Conservation (phyloP, 2,113 vertebrate species). For the Ictidomys tridecemlineatus region DNA sequence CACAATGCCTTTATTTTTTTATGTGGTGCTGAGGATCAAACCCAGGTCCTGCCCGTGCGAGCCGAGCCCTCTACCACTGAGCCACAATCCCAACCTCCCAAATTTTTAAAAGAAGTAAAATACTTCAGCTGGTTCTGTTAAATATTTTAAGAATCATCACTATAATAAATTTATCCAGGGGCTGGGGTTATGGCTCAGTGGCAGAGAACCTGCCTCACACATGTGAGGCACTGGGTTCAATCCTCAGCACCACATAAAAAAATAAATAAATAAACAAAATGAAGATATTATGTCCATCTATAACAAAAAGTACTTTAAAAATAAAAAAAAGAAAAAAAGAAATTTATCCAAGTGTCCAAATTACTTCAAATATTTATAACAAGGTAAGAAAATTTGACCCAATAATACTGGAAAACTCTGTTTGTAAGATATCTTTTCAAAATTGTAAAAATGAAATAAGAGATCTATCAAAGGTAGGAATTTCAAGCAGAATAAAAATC, state of each 20-base stretch:
- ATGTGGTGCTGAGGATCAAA: no score
- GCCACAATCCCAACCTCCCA: no score
- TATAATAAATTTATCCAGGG: slow-evolving; percentile 48
- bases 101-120: slow-evolving; percentile 9
- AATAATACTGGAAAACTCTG: not conserved
- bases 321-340: not conserved
- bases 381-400: slow-evolving; percentile 20
- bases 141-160: slow-evolving; percentile 37
- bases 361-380: slow-evolving; percentile 44
- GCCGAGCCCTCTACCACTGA: no score
- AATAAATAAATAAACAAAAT: no score
- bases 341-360: slow-evolving; percentile 43
- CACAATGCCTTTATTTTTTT: no score
- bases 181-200: no score
- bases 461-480: not conserved
- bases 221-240: no score
- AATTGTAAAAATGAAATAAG: slow-evolving; percentile 2
- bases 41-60: no score
- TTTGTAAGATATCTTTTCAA: slow-evolving; percentile 38
- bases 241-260: no score
- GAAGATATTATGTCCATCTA: no score
- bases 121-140: slow-evolving; percentile 20
- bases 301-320: no score
- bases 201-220: no score
- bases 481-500: not conserved